Evolutionary conservation across 2,888 invertebrate genomes (phyloP), one percentile per base, ranked within the genome.

Genomic region (Octonoba sinensis): DNA sequence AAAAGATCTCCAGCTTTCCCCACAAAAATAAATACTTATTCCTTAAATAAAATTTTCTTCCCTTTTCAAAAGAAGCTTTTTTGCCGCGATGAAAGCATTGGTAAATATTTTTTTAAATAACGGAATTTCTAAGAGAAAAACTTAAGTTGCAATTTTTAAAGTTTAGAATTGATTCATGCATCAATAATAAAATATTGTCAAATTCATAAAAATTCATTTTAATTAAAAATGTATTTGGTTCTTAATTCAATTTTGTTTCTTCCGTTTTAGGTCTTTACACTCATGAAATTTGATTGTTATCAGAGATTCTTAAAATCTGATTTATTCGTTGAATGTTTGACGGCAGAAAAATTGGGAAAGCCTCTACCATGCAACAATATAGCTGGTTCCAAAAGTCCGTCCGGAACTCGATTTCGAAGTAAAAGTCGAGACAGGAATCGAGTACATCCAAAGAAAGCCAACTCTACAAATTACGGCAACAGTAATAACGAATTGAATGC

Each of bases 271-370:
- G 64, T 81, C 13, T 81, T 74, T 16, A 67, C 65, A 4, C 56
- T 81, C 11, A 81, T 81, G 81, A 73, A 74, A 62, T 81, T 81
- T 36, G 81, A 81, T 64, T 81, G 81, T n/a, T 81, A 81, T n/a
- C 73, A 73, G 27, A 56, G 81, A 62, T 81, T 81, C 54, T 47
- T 81, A 15, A 73, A 81, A 46, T 81, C 81, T 20, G 81, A 81
- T 11, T 18, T 81, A 1, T 81, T 69, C 46, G 22, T 18, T 11
- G 69, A 74, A 22, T 71, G 72, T 27, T 11, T 81, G 13, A 47
- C 67, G 3, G 81, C 81, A 11, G 81, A 73, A n/a, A 73, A 74
- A 47, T 27, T 74, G 46, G 73, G 73, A 20, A 81, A 81, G 22
- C 73, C 81, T 12, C 20, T 81, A 15, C 81, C 81, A 0, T 67